Evolutionary conservation across 2,113 vertebrate species (phyloP).

Genomic region (Brachypteracias leptosomus): DNA sequence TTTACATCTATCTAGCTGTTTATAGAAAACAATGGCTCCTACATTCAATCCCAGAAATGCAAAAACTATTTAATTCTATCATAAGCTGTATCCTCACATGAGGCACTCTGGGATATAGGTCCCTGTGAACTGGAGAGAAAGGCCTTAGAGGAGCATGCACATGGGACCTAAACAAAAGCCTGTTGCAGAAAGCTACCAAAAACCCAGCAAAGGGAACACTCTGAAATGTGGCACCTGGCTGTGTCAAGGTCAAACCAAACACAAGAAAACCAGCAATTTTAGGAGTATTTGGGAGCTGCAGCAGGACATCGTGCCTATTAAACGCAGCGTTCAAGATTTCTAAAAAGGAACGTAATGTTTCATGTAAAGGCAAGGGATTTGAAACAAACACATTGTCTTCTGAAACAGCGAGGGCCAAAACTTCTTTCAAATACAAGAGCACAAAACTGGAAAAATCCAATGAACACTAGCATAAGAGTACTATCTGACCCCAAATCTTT

Average conservation of each 20-base stretch:
- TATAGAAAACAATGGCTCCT: background rate
- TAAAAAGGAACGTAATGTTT: background rate
- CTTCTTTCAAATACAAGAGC: background rate
- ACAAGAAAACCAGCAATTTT: background rate
- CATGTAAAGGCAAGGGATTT: background rate
- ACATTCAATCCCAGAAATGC: background rate
- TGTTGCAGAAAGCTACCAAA: background rate
- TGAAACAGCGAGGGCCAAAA: background rate
- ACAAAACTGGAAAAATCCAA: conserved; percentile 9
- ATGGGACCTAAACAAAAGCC: background rate
- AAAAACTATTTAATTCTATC: background rate
- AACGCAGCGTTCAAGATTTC: background rate
- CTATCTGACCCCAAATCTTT: conserved; percentile 48
- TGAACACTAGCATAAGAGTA: background rate
- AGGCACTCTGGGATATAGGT: background rate
- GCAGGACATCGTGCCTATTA: background rate
- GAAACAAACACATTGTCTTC: background rate
- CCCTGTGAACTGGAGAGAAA: background rate
- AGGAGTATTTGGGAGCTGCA: background rate
- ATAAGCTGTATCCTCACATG: background rate
- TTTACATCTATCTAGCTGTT: background rate
- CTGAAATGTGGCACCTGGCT: background rate
- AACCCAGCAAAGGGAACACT: background rate
- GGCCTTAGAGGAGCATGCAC: background rate
- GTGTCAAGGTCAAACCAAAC: background rate